Evolutionary conservation across 1,140 invertebrate species (phyloP), one percentile per base, ranked within the genome.

Genomic region (Physella acuta): DNA sequence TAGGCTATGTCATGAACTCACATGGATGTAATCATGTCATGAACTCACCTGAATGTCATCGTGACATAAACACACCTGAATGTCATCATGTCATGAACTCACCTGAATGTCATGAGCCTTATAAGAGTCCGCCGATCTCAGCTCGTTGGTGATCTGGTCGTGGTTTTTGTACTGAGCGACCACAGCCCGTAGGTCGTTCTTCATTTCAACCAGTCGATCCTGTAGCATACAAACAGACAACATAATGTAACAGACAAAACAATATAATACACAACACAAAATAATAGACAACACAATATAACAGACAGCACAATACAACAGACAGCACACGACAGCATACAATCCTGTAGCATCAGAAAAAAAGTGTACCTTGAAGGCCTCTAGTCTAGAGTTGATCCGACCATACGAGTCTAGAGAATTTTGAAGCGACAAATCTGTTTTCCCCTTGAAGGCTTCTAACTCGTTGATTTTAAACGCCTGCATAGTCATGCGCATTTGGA

Each of bases 61-160:
- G n/a, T n/a, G n/a, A n/a, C n/a, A n/a, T n/a, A n/a, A n/a, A n/a
- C n/a, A n/a, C n/a, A n/a, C n/a, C n/a, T n/a, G n/a, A n/a, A n/a
- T n/a, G n/a, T n/a, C n/a, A n/a, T n/a, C n/a, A n/a, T n/a, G n/a
- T n/a, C n/a, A n/a, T n/a, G n/a, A n/a, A n/a, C n/a, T 1, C 39
- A 62, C 60, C 36, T 39, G 34, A n/a, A 63, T 63, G 49, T 63
- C 61, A 52, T 63, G 61, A 31, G 61, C 61, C 26, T 63, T 63
- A 39, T 63, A 63, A 8, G 61, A 63, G 30, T 63, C 61, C 1
- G 61, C 61, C 31, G 61, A n/a, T 28, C 61, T 26, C 16, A 63
- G 61, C 24, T 63, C 61, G n/a, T 63, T 63, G 39, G 11, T 30
- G 26, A 63, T 63, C 30, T 63, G 61, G 16, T 63, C 61, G 26